Evolutionary conservation across 2,113 vertebrate species (phyloP), one percentile per base, ranked within the genome.

Genomic region (Lepidothrix coronata): DNA sequence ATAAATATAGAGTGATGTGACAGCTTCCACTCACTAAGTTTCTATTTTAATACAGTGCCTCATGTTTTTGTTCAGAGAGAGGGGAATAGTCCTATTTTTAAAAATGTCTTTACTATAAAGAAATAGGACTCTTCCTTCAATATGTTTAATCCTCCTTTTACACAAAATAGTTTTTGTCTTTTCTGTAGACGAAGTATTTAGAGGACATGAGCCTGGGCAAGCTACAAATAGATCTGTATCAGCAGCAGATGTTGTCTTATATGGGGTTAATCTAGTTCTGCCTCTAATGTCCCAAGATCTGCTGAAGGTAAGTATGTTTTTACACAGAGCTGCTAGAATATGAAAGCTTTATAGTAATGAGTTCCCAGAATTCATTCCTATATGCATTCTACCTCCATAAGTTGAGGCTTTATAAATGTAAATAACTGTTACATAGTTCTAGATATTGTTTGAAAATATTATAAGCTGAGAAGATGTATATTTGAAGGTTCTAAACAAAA

Each of bases 271-370:
- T 95, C 98, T 99, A 54, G 99, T 99, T 80, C 98, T 99, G 88
- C 99, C 99, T 14, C 98, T 99, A 91, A 99, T 99, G 99, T 99
- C 99, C 92, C 99, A 99, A 97, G 99, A 99, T 97, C 98, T 99
- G 92, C 97, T 99, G 85, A 99, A 99, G 98, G 99, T 99, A 97
- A 97, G 92, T 66, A 12, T 63, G 41, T 37, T 92, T 83, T 93
- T 59, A 83, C 31, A 41, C 0, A 0, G 25, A 75, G 24, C 15
- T 94, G 31, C 55, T 71, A 39, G 33, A 71, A 84, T 59, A 46
- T 24, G 57, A 80, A 63, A 80, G 14, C 46, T 83, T 66, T 80
- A 19, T 35, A 77, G 51, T 49, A 49, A 25, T 19, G 7, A 83
- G 72, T 80, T 76, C 46, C 55, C 12, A 66, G n/a, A 88, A 70